Conservation (phyloP, 2,113 vertebrate species). For the Notothenia rossii region DNA sequence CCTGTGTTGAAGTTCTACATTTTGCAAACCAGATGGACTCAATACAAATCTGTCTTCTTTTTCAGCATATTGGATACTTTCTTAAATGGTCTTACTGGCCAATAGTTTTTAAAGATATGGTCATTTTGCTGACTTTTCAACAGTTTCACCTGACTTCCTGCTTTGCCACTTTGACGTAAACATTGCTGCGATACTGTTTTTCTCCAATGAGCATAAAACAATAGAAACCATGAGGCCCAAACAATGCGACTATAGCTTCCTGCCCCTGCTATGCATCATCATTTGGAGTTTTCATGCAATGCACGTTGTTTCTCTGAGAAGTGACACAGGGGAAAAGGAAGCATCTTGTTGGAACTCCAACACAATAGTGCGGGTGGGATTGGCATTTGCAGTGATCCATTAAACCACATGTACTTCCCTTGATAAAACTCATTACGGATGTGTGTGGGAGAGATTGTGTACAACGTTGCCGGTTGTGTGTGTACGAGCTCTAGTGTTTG, state of each 20-base stretch:
- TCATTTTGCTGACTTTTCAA: too few species aligned
- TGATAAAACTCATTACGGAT: slow-evolving; percentile 73
- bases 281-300: slow-evolving; percentile 35
- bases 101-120: too few species aligned
- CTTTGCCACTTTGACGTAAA: too few species aligned
- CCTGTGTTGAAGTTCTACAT: background rate
- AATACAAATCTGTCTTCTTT: too few species aligned
- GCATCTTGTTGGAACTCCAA: slow-evolving; percentile 52
- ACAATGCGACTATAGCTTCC: slow-evolving; percentile 19
- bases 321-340: slow-evolving; percentile 35
- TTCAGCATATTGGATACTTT: too few species aligned
- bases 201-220: too few species aligned
- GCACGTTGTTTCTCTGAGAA: slow-evolving; percentile 28
- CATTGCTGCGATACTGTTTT: too few species aligned
- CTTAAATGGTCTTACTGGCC: too few species aligned
- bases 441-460: slow-evolving; percentile 47
- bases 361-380: slow-evolving; percentile 50
- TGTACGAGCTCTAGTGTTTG: slow-evolving; percentile 40
- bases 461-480: slow-evolving; percentile 36
- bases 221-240: background rate
- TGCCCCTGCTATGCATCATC: slow-evolving; percentile 45
- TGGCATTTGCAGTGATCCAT: slow-evolving; percentile 69
- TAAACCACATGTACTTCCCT: slow-evolving; percentile 70
- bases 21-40: too few species aligned
- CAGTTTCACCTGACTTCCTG: too few species aligned